Evolutionary conservation across 35 echinoderm and acorn worm species (phyloP), one percentile per base, ranked within the genome.

Genomic region (Nesometra sesokonis): DNA sequence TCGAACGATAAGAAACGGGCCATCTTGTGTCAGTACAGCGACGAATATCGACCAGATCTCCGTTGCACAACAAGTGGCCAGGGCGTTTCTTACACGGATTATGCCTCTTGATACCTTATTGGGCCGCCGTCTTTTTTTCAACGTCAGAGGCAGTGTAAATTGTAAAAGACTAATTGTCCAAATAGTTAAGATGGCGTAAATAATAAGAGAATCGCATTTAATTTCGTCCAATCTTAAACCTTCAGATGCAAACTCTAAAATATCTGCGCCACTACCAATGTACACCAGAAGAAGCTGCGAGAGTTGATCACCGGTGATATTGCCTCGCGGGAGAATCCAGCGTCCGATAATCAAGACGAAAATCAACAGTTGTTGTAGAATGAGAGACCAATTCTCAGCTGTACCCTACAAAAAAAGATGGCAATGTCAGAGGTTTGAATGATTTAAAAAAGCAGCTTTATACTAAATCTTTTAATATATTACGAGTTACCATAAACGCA

Each of bases 291-390:
- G 81, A 31, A 83, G 81, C 35, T 83, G 81, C 0, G 81, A 83
- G 35, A 83, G 81, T 83, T 83, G 81, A 39, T 83, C 81, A 83
- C 81, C 34, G 17, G 81, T 83, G 5, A 83, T 37, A 23, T 83
- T 11, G n/a, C 81, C 81, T 11, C 37, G 34, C 17, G 81, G 81
- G 17, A 83, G 81, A 17, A 83, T 83, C 81, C 81, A 83, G 8
- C 81, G 32, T 27, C 81, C 81, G 35, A 83, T 83, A 5, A 83
- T 83, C 0, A 83, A 35, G 23, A 83, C 37, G 36, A 83, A 83
- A 3, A 83, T 35, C 34, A 83, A 23, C 19, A 83, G 17, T 30
- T 83, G 81, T 39, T 83, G 34, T 11, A 83, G 34, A 9, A 38
- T 38, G 3, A 83, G 81, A 30, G 81, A 35, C 81, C 81, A 83